A percentile compares a stretch with the other conserved stretches of the same genome.
These are phyloP conservation scores for Darevskia nairensis DNA, from an alignment of 2,797 vertebrate species.

Conservation along the genomic window DNA sequence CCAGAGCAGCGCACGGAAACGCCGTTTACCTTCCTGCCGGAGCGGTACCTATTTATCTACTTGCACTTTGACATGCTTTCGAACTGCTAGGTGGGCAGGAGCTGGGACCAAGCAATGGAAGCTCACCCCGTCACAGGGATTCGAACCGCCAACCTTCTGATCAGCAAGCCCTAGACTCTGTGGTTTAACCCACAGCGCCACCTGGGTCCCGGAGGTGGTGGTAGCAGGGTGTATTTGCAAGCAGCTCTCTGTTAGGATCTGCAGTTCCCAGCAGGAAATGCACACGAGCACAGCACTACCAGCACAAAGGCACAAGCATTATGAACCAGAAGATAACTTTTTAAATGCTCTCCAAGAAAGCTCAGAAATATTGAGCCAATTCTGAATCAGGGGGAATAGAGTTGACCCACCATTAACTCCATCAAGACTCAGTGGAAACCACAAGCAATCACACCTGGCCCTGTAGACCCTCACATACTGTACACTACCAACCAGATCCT, in stretches of 20 bases:
- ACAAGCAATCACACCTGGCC: not conserved
- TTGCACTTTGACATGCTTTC: too few relatives aligned
- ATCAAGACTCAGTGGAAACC: not conserved
- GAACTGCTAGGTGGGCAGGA: too few relatives aligned
- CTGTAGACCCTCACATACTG: not conserved
- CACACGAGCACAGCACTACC: too few relatives aligned
- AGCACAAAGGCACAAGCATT: not conserved
- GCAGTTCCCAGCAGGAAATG: not conserved
- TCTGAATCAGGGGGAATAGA: not conserved
- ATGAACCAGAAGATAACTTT: not conserved
- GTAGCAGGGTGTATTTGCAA: not conserved
- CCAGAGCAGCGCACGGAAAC: too few relatives aligned
- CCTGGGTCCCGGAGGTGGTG: not conserved
- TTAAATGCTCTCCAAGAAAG: not conserved
- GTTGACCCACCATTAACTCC: not conserved
- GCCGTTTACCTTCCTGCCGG: too few relatives aligned
- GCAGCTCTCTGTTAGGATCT: not conserved
- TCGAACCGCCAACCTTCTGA: too few relatives aligned
- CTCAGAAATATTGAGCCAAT: not conserved
- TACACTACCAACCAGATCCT: slow-evolving; percentile 4
- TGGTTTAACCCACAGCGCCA: not conserved
- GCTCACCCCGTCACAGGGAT: too few relatives aligned
- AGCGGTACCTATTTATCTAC: too few relatives aligned
- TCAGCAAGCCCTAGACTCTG: too few relatives aligned
- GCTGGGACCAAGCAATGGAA: too few relatives aligned